Evolutionary conservation across 2,797 vertebrate genomes (phyloP).

Genomic region (Hippopotamyrus pictus): DNA sequence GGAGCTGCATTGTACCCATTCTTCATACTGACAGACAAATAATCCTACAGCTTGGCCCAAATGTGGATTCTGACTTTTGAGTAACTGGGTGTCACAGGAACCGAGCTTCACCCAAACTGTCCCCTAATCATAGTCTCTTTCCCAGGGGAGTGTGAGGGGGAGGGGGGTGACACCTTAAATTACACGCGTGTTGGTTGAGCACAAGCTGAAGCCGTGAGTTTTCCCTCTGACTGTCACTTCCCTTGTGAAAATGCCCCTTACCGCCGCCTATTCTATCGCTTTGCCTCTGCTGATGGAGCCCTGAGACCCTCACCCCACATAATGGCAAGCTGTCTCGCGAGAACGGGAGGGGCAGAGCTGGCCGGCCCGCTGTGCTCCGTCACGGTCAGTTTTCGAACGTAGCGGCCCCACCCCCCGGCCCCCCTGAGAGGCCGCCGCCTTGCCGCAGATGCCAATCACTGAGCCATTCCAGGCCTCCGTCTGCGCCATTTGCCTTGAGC

Average conservation of each 20-base stretch:
- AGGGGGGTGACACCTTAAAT: neutral
- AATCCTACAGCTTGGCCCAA: neutral
- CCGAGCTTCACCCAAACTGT: neutral
- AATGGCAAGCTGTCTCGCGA: neutral
- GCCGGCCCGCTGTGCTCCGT: constrained; percentile 16
- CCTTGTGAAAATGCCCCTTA: neutral
- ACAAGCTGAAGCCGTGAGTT: neutral
- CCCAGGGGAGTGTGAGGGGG: neutral
- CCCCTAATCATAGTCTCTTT: neutral
- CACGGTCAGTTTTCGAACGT: constrained; percentile 29
- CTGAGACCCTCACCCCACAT: neutral
- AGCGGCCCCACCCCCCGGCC: constrained; percentile 13
- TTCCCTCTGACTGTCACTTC: neutral
- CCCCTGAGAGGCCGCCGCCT: constrained; percentile 12
- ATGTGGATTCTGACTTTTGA: neutral
- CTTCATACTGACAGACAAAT: neutral
- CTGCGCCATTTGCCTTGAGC: constrained; percentile 40
- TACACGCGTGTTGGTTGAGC: neutral
- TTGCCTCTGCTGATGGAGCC: neutral
- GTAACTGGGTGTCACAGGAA: neutral
- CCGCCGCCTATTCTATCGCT: neutral
- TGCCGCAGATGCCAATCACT: constrained; percentile 36
- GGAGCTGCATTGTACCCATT: neutral
- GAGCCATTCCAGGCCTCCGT: constrained; percentile 10
- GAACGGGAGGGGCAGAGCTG: neutral